Base-by-base conservation (phyloP, 2,113 vertebrate genomes). In the Centropus unirufus region DNA sequence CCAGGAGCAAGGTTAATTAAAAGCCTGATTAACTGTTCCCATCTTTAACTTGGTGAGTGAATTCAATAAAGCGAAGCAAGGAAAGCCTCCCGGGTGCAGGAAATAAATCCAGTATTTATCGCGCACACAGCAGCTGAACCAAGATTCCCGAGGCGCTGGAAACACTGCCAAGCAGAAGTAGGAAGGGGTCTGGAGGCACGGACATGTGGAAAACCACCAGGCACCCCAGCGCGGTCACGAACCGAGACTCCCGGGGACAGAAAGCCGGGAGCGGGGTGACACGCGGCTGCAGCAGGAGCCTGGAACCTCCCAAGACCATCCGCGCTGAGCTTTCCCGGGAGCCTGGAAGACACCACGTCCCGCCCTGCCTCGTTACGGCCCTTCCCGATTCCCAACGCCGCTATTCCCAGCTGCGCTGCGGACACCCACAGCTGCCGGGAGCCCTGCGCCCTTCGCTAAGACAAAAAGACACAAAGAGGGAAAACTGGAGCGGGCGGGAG, bases 371-470 rank as follows among this genome's bases (percentile, higher is more conserved):
- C 14, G 5, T 5, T 26, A 23, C 0, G 4, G 32, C 17, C 68
- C 36, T 14, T 39, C 15, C 47, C 11, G 8, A 32, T 17, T 44
- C 36, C 32, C 4, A 30, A 9, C 27, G 19, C 8, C 21, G 4
- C 4, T 11, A 18, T 34, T 72, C n/a, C 40, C 8, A 49, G 40
- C 59, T 13, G 7, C 1, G 2, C 55, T 24, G 23, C 4, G 9
- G n/a, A 13, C 4, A 59, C 1, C 23, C 39, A 8, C 6, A 47
- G 11, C 2, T 5, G 32, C 8, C 64, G 4, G 1, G 17, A 8
- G 46, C 57, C n/a, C n/a, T n/a, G n/a, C n/a, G n/a, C n/a, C n/a
- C n/a, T n/a, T n/a, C n/a, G n/a, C n/a, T n/a, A n/a, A n/a, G n/a
- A n/a, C n/a, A n/a, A n/a, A n/a, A n/a, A n/a, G 44, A 42, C 3